phyloP scores from a whole-genome alignment of 2,113 vertebrate species.

The Hucho hucho region DNA sequence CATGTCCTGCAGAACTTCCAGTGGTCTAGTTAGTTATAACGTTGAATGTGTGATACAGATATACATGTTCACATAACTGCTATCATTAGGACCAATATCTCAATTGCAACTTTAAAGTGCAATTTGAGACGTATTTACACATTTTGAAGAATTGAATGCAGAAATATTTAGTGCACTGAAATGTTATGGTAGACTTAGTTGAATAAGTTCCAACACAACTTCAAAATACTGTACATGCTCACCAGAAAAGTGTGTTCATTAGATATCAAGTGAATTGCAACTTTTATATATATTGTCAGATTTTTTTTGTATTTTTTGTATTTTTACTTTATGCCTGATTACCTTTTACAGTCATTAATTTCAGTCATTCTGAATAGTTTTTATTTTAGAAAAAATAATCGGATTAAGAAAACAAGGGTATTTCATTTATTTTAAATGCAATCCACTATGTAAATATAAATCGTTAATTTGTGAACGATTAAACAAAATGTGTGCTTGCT shows the following conservation, averaged over 20 bases:
- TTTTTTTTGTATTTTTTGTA: background rate
- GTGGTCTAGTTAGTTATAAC: background rate
- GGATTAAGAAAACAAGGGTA: background rate
- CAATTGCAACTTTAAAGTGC: background rate
- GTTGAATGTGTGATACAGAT: too few species aligned
- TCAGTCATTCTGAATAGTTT: background rate
- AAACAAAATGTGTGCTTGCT: slow-evolving; percentile 32
- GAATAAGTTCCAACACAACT: background rate
- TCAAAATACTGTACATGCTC: background rate
- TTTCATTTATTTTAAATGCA: slow-evolving; percentile 50
- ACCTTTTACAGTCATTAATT: background rate
- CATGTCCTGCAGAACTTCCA: background rate
- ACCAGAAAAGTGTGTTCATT: background rate
- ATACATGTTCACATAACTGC: background rate
- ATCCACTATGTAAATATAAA: slow-evolving; percentile 65
- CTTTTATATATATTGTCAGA: background rate
- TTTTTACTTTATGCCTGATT: background rate
- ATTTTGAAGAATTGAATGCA: background rate
- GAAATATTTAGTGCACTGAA: background rate
- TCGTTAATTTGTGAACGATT: slow-evolving; percentile 65
- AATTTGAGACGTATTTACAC: background rate
- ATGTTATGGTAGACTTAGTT: background rate
- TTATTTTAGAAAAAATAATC: too few species aligned
- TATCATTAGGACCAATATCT: background rate
- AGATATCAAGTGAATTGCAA: background rate